Percentiles rank a stretch among this genome's conserved stretches.
phyloP scores from a whole-genome alignment of 2,113 vertebrate genomes.

The Marcusenius ussheri region DNA sequence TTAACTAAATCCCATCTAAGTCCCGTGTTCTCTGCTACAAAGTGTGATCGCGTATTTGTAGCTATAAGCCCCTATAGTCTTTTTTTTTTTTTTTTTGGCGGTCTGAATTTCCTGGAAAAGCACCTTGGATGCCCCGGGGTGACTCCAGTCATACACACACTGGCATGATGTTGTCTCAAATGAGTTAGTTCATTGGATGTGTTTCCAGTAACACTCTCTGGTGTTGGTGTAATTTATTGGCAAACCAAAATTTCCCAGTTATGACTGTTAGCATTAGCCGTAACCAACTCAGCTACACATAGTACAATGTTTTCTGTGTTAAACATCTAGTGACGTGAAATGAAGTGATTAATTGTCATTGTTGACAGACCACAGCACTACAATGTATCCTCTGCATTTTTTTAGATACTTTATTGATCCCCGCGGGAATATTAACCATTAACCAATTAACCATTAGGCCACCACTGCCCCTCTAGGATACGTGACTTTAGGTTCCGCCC shows the following conservation, averaged over 20 bases:
- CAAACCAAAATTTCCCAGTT: neutral
- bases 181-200: neutral
- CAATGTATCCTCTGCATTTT: too few relatives aligned
- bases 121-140: neutral
- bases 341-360: too few relatives aligned
- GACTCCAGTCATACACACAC: neutral
- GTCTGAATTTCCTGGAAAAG: neutral
- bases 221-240: neutral
- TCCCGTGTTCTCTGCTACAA: too few relatives aligned
- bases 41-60: too few relatives aligned
- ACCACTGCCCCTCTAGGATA: neutral
- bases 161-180: neutral
- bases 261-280: neutral
- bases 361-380: too few relatives aligned
- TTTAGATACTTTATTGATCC: too few relatives aligned
- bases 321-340: too few relatives aligned
- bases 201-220: neutral
- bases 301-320: too few relatives aligned
- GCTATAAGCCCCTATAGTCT: neutral
- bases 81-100: too few relatives aligned
- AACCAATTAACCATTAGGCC: too few relatives aligned
- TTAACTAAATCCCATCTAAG: neutral
- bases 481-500: neutral
- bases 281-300: too few relatives aligned
- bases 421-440: too few relatives aligned